phyloP scores from a whole-genome alignment of 2,888 invertebrate genomes.

The Temnothorax unifasciatus region DNA sequence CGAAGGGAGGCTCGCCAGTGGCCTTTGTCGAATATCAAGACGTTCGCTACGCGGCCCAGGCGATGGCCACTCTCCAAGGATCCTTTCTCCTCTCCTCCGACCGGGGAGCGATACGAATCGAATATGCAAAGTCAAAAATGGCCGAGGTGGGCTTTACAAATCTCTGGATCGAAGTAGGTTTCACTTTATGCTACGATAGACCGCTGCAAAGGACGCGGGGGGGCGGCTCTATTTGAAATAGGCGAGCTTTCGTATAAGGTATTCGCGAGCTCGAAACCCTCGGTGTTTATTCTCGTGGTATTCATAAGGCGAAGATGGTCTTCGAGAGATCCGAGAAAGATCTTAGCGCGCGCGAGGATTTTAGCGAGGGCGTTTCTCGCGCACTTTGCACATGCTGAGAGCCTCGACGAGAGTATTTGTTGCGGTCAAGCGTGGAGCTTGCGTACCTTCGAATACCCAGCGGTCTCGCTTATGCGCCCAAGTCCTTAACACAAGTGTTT shows the following conservation, averaged over 20 bases:
- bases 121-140: constrained; percentile 99
- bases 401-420: constrained; percentile 24
- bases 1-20: constrained; percentile 96
- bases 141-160: constrained; percentile 90
- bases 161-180: constrained; percentile 88
- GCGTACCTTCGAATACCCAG: constrained; percentile 38
- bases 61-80: constrained; percentile 97
- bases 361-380: constrained; percentile 34
- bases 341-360: constrained; percentile 7
- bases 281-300: constrained; percentile 5
- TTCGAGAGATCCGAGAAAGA: constrained; percentile 2
- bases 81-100: constrained; percentile 98
- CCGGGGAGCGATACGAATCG: constrained; percentile 98
- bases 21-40: constrained; percentile 99
- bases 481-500: constrained; percentile 44
- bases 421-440: constrained; percentile 40
- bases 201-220: constrained; percentile 41
- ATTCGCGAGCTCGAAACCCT: neutral
- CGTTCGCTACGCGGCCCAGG: constrained; percentile 96
- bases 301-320: neutral
- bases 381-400: constrained; percentile 16
- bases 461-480: constrained; percentile 33
- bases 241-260: constrained; percentile 4
- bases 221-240: constrained; percentile 43
- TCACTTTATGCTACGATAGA: constrained; percentile 79